Conservation (phyloP, 2,888 invertebrate species). For the Conomelus anceps region DNA sequence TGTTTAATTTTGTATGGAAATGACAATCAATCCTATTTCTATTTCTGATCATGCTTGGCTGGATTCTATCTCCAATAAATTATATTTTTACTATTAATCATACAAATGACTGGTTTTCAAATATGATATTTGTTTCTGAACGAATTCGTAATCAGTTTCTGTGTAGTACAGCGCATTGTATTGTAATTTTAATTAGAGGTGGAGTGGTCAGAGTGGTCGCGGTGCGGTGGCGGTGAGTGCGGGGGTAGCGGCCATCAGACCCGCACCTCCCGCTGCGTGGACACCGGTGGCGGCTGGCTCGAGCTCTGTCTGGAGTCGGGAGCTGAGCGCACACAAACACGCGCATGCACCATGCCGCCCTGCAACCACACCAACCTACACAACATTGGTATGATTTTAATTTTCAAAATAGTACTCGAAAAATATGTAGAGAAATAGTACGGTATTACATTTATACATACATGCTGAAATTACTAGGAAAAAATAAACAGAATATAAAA, state of each 20-base stretch:
- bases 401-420: neutral
- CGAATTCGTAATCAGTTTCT: neutral
- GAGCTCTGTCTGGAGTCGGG: conserved; percentile 36
- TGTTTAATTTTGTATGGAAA: too few relatives aligned
- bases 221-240: conserved; percentile 35
- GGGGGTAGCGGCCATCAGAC: conserved; percentile 38
- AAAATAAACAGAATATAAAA: too few relatives aligned
- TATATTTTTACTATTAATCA: too few relatives aligned
- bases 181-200: conserved; percentile 33
- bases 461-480: too few relatives aligned
- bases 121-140: neutral
- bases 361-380: conserved; percentile 21
- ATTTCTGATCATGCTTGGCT: too few relatives aligned
- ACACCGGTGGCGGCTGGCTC: conserved; percentile 30
- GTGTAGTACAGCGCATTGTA: neutral
- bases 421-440: too few relatives aligned
- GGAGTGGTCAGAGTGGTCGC: conserved; percentile 38
- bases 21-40: too few relatives aligned
- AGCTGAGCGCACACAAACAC: conserved; percentile 35
- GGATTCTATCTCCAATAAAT: too few relatives aligned
- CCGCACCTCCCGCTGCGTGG: conserved; percentile 36
- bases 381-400: neutral
- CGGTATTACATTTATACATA: too few relatives aligned
- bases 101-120: too few relatives aligned
- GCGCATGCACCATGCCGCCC: conserved; percentile 35